phyloP scores from a whole-genome alignment of 2,888 invertebrate species.

The Lordiphosa fenestrarum region DNA sequence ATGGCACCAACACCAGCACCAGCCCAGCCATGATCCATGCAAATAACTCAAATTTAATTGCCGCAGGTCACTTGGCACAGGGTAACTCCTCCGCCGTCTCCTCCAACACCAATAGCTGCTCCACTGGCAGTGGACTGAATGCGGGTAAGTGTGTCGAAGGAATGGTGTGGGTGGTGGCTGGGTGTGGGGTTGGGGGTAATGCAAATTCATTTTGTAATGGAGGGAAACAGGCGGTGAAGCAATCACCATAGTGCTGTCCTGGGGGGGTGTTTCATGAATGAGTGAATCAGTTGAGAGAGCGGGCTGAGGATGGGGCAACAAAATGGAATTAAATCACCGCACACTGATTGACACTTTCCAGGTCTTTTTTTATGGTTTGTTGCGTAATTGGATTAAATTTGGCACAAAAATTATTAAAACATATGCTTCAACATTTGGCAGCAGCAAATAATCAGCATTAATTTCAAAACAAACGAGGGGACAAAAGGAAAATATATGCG shows the following conservation, averaged over 20 bases:
- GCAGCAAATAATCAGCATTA: too few relatives aligned
- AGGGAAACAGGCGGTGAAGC: slow-evolving; percentile 8
- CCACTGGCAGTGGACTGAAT: slow-evolving; percentile 47
- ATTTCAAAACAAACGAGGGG: too few relatives aligned
- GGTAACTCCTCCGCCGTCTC: slow-evolving; percentile 9
- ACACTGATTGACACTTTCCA: slow-evolving; percentile 31
- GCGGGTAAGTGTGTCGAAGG: slow-evolving; percentile 53
- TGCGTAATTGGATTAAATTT: too few relatives aligned
- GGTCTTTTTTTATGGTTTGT: background rate
- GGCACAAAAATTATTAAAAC: too few relatives aligned
- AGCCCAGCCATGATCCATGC: slow-evolving; percentile 66
- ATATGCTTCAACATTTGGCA: too few relatives aligned
- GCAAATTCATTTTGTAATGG: background rate
- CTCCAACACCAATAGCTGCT: slow-evolving; percentile 16
- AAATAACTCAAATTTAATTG: slow-evolving; percentile 71
- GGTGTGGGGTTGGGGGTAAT: background rate
- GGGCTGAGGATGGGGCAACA: background rate
- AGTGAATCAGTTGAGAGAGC: background rate
- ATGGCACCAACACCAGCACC: slow-evolving; percentile 23
- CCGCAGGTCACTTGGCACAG: slow-evolving; percentile 47
- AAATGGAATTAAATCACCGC: slow-evolving; percentile 34
- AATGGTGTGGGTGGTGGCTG: background rate
- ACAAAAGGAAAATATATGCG: too few relatives aligned
- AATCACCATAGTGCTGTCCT: slow-evolving; percentile 37
- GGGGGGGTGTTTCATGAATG: slow-evolving; percentile 4